Conservation (phyloP, 2,113 vertebrate genomes). For the Catharus minimus region DNA sequence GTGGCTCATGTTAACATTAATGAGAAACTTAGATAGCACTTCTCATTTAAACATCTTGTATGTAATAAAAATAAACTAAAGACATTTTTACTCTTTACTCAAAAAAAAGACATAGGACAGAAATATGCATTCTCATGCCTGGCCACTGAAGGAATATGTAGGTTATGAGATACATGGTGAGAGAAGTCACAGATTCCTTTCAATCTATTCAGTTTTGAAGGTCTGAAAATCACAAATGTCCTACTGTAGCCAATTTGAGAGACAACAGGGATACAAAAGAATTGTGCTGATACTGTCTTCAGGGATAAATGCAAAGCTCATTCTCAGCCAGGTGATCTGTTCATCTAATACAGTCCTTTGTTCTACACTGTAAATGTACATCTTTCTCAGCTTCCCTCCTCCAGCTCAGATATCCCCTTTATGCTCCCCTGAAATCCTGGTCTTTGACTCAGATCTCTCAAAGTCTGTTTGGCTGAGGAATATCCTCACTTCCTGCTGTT, state of each 20-base stretch:
- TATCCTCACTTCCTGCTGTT: constrained; percentile 50
- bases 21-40: neutral
- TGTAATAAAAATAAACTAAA: neutral
- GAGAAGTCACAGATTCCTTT: constrained; percentile 18
- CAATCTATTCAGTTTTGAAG: neutral
- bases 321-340: constrained; percentile 46
- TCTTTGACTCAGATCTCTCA: constrained; percentile 16
- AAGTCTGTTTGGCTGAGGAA: constrained; percentile 41
- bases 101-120: neutral
- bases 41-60: constrained; percentile 11
- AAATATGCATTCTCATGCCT: constrained; percentile 7
- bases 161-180: neutral
- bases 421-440: constrained; percentile 20
- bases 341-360: constrained; percentile 21
- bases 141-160: constrained; percentile 5
- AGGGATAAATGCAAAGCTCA: constrained; percentile 43
- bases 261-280: constrained; percentile 25
- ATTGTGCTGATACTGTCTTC: constrained; percentile 26
- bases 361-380: neutral
- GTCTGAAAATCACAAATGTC: neutral
- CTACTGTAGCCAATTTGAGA: constrained; percentile 36
- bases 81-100: neutral
- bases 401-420: constrained; percentile 18
- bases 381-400: neutral
- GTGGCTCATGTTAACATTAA: neutral